These are phyloP conservation scores for Siniperca knerii DNA, from an alignment of 2,113 vertebrate species.

Conservation along the genomic window DNA sequence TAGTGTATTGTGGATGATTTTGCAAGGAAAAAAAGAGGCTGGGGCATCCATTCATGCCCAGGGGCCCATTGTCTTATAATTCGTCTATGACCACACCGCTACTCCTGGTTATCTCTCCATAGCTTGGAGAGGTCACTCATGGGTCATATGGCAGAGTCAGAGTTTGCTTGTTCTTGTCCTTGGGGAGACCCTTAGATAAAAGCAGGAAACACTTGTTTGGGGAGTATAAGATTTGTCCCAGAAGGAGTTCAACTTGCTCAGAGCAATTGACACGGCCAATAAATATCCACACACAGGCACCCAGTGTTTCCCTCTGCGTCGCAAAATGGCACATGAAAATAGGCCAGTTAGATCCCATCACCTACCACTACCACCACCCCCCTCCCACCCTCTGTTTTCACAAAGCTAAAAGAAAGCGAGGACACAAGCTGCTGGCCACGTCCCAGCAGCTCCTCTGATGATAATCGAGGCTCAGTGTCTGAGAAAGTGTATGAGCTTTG, in stretches of 20 bases:
- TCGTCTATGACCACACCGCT: constrained; percentile 8
- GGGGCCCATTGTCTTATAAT: constrained; percentile 27
- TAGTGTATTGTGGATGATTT: not conserved
- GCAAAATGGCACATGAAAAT: constrained; percentile 46
- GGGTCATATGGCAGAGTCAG: constrained; percentile 29
- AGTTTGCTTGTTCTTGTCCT: constrained; percentile 59
- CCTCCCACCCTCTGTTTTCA: constrained; percentile 30
- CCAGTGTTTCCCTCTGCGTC: constrained; percentile 40
- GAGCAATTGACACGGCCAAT: constrained; percentile 66
- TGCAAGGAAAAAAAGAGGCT: not conserved
- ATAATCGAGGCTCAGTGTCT: constrained; percentile 62
- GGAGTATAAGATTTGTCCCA: constrained; percentile 55
- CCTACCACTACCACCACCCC: constrained; percentile 5
- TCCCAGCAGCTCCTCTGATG: constrained; percentile 53
- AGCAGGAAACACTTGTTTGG: constrained; percentile 63
- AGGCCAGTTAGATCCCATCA: constrained; percentile 26
- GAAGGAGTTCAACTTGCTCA: constrained; percentile 47
- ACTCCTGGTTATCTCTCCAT: constrained; percentile 33
- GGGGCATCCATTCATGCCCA: not conserved
- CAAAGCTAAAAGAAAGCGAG: constrained; percentile 46
- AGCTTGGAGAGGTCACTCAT: constrained; percentile 28
- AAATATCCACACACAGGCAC: constrained; percentile 42
- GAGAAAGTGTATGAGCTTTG: constrained; percentile 62
- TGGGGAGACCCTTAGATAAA: constrained; percentile 51
- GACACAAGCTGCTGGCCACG: constrained; percentile 50